Conservation (phyloP, 2,113 vertebrate genomes). For the Forbesichthys papilliferus region DNA sequence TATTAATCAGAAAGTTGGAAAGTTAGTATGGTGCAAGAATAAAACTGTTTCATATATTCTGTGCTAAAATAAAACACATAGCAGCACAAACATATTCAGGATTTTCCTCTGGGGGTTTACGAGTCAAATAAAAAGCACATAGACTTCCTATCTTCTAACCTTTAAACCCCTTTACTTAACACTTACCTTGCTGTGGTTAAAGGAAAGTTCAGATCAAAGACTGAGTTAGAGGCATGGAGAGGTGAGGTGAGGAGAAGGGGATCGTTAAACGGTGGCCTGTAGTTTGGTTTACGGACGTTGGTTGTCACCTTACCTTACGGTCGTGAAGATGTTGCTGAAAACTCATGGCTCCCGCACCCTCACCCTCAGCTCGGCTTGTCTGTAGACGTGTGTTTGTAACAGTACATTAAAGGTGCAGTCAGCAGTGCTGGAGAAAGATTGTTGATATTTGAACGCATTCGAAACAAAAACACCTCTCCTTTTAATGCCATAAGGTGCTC, state of each 20-base stretch:
- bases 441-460: too few relatives aligned
- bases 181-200: background rate
- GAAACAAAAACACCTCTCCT: too few relatives aligned
- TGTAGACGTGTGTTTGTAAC: conserved; percentile 4
- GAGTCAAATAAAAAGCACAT: too few relatives aligned
- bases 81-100: background rate
- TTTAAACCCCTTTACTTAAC: too few relatives aligned
- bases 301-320: conserved; percentile 28
- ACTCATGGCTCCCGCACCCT: conserved; percentile 8
- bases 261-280: conserved; percentile 34
- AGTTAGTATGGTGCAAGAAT: too few relatives aligned
- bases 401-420: background rate
- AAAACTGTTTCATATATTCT: background rate
- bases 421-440: too few relatives aligned
- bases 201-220: conserved; percentile 38
- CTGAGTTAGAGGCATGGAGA: background rate
- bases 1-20: too few relatives aligned
- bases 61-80: background rate
- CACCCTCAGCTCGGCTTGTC: background rate
- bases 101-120: background rate
- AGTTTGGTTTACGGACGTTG: conserved; percentile 41
- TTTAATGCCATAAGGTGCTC: too few relatives aligned
- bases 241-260: conserved; percentile 7
- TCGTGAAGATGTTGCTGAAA: conserved; percentile 35
- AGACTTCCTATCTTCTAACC: too few relatives aligned